phyloP scores from a whole-genome alignment of 2,888 invertebrate species.

The Mythimna ferrago region DNA sequence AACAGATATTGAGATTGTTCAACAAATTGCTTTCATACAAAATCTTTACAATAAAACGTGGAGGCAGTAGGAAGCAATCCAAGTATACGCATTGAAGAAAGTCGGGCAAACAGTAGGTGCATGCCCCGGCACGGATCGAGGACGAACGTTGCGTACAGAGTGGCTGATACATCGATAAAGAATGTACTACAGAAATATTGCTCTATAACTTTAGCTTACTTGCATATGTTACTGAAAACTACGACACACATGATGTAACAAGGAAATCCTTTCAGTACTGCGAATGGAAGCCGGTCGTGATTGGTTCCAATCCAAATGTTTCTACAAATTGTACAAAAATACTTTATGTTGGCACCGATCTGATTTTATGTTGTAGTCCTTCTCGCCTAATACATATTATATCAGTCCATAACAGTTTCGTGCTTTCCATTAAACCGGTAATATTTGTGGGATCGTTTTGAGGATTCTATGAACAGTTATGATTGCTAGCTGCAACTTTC shows the following conservation, averaged over 20 bases:
- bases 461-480: constrained; percentile 6
- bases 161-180: constrained; percentile 75
- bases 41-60: not conserved
- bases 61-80: constrained; percentile 25
- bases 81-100: constrained; percentile 57
- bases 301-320: constrained; percentile 10
- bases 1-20: not conserved
- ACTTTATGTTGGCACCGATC: constrained; percentile 5
- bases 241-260: constrained; percentile 37
- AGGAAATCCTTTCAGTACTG: constrained; percentile 31
- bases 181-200: constrained; percentile 73
- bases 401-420: not conserved
- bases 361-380: not conserved
- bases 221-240: constrained; percentile 59
- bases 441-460: not conserved
- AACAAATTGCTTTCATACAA: not conserved
- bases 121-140: constrained; percentile 52
- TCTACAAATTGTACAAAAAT: constrained; percentile 19
- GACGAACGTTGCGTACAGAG: constrained; percentile 56
- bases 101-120: constrained; percentile 60
- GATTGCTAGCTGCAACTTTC: constrained; percentile 15
- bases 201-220: constrained; percentile 73
- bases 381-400: not conserved
- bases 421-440: not conserved
- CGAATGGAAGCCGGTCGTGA: constrained; percentile 11